Base-by-base conservation (phyloP, 1,140 invertebrate species). In the Pseudobourletiella spinata region DNA sequence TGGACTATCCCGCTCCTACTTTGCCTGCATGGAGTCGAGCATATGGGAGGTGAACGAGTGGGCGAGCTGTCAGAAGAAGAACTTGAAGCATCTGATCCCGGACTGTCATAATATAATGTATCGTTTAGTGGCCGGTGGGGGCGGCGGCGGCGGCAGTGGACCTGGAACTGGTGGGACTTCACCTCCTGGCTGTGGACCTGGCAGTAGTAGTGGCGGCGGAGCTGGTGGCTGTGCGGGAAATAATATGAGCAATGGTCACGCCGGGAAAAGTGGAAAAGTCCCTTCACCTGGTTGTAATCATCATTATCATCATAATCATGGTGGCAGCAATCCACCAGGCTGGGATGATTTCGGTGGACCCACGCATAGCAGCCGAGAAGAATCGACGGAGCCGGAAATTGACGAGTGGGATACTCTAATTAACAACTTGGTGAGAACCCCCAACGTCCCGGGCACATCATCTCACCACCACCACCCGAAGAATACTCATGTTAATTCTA, bases 31-130 rank as follows among this genome's bases (percentile, higher is more conserved):
- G 90, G 92, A 95, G 76, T 88, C 88, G 46, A 86, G 85, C 61
- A 86, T 95, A 15, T 95, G 92, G 74, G 89, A 95, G 76, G 93
- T 96, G 59, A 95, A 91, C 28, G 90, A 95, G 74, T 95, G 92
- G 92, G 92, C 91, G 35, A 85, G 86, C 64, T 95, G 92, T 77
- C 91, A 95, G 78, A 89, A 86, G 69, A 83, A 84, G 65, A 88
- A 86, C 72, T 76, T 89, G 59, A 85, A 84, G 67, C 86, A 89
- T 75, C 76, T 89, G 57, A 82, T 83, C n/a, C 51, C 59, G 30
- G 91, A 95, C 76, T 87, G 87, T 58, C 91, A 95, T 78, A 83
- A 86, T 73, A 89, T 95, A 56, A 90, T 93, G 75, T 94, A 94
- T 77, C 84, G 91, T 70, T 91, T 94, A 74, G 88, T 92, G 2